Evolutionary conservation across 2,113 vertebrate genomes (phyloP).

Genomic region (Rhinogobius similis): DNA sequence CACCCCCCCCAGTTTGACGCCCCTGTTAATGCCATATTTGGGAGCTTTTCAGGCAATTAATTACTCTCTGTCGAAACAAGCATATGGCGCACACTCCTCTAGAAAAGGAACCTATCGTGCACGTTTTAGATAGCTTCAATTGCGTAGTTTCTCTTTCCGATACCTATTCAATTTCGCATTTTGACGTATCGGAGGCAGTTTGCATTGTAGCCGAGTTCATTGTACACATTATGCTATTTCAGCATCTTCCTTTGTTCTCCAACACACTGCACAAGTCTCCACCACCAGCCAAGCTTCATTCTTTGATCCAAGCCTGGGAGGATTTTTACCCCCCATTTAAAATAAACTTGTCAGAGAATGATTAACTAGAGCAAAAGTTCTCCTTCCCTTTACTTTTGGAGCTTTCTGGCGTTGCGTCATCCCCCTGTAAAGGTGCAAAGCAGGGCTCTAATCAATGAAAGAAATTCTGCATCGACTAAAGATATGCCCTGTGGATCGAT

Average conservation of each 20-base stretch:
- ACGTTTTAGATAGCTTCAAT: conserved; percentile 14
- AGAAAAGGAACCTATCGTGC: neutral
- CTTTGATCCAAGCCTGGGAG: conserved; percentile 73
- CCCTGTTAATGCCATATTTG: too few relatives aligned
- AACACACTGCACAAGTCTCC: conserved; percentile 47
- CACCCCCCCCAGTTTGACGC: too few relatives aligned
- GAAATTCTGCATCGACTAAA: too few relatives aligned
- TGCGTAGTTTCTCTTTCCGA: conserved; percentile 29
- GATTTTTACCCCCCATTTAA: conserved; percentile 60
- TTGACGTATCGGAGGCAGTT: conserved; percentile 58
- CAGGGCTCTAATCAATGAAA: too few relatives aligned
- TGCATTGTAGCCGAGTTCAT: conserved; percentile 46
- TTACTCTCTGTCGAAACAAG: too few relatives aligned
- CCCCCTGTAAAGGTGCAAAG: conserved; percentile 40
- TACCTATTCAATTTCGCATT: conserved; percentile 23
- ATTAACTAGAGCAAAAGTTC: conserved; percentile 64
- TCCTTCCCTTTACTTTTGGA: conserved; percentile 13
- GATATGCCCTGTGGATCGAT: too few relatives aligned
- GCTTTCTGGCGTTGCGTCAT: conserved; percentile 24
- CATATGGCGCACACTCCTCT: neutral
- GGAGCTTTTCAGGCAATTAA: too few relatives aligned
- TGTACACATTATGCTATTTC: conserved; percentile 43
- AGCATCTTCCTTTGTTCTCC: conserved; percentile 65
- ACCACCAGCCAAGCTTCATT: conserved; percentile 60
- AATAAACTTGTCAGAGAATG: conserved; percentile 72